A percentile compares a stretch with the other conserved stretches of the same genome.
Conservation (phyloP, 2,113 vertebrate genomes). For the Chunga burmeisteri region DNA sequence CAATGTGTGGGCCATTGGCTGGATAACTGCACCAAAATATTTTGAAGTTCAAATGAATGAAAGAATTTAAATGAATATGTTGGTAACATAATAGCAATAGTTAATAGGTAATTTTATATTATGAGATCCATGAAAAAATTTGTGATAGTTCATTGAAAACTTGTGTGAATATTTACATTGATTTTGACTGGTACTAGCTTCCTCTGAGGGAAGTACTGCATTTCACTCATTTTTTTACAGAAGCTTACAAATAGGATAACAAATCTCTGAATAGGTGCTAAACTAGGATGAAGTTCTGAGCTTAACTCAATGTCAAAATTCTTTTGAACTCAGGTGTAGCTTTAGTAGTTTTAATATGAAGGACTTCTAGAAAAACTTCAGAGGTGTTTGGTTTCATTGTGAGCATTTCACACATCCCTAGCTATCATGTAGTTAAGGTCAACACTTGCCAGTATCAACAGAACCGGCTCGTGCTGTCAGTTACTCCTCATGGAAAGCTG, state of each 20-base stretch:
- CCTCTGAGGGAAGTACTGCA: not conserved
- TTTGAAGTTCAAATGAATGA: conserved; percentile 20
- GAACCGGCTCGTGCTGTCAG: not conserved
- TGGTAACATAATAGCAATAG: not conserved
- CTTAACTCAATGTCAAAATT: not conserved
- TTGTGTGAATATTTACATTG: not conserved
- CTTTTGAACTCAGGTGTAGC: not conserved
- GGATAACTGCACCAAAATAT: not conserved
- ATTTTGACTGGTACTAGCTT: not conserved
- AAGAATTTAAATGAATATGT: not conserved
- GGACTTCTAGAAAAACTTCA: not conserved
- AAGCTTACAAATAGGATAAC: not conserved
- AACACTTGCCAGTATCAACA: not conserved
- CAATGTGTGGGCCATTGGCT: not conserved
- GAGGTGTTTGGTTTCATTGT: not conserved
- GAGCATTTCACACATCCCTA: not conserved
- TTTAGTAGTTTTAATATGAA: not conserved
- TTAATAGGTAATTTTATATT: not conserved
- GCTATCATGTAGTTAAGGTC: not conserved
- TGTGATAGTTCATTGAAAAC: not conserved
- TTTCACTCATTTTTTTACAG: not conserved
- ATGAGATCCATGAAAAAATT: not conserved
- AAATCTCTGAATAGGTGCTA: not conserved
- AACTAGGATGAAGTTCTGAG: not conserved
- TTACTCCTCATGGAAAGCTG: not conserved